Evolutionary conservation across 64 coral and sea anemone genomes (phyloP).

Genomic region (Porites australiensis): DNA sequence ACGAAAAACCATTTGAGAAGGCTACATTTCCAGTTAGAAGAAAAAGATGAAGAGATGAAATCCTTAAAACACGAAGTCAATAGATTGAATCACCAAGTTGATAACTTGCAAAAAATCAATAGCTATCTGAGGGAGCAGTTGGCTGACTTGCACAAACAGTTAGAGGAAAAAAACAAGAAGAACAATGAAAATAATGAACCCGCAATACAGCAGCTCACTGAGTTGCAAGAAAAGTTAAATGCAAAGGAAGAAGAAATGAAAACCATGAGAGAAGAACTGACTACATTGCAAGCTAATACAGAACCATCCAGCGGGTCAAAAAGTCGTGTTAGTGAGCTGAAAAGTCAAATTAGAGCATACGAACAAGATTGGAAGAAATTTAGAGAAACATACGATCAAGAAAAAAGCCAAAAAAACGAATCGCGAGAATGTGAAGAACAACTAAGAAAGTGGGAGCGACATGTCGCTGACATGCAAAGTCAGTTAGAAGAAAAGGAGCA

Average conservation of each 20-base stretch:
- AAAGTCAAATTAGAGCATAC: not conserved
- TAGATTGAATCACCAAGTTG: too few species aligned
- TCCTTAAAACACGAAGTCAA: too few species aligned
- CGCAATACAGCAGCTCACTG: not conserved
- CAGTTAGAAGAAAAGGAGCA: too few species aligned
- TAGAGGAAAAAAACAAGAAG: not conserved
- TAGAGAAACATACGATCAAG: not conserved
- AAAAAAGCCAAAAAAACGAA: not conserved
- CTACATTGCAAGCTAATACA: not conserved
- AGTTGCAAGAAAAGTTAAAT: not conserved
- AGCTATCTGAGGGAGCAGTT: not conserved
- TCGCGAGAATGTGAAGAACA: too few species aligned
- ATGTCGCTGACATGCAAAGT: too few species aligned
- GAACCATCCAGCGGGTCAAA: not conserved
- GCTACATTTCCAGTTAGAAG: too few species aligned
- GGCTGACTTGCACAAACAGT: not conserved
- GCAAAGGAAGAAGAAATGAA: too few species aligned
- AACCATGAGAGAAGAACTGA: not conserved
- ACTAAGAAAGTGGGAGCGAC: too few species aligned
- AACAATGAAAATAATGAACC: not conserved
- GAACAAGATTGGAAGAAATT: not conserved
- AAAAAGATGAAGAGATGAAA: too few species aligned
- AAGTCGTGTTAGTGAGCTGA: not conserved
- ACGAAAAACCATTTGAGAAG: too few species aligned
- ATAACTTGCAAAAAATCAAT: not conserved